Conservation (phyloP, 2,797 vertebrate genomes). For the Acrossocheilus fasciatus region DNA sequence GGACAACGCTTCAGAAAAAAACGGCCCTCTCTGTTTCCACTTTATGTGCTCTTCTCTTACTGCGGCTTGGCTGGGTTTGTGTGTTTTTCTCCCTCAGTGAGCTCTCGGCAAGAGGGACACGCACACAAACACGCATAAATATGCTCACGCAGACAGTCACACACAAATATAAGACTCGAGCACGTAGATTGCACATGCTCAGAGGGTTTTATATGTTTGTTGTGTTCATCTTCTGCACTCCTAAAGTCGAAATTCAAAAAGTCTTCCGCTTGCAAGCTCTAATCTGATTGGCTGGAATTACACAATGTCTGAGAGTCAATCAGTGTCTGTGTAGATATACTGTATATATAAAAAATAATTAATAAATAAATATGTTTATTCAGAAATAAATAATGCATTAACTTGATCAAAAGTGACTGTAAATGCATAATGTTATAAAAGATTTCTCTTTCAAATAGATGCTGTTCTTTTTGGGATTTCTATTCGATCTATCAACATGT, state of each 20-base stretch:
- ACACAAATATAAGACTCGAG: background rate
- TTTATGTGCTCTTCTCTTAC: slow-evolving; percentile 78
- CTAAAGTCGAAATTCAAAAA: background rate
- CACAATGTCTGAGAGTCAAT: background rate
- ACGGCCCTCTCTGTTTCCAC: slow-evolving; percentile 69
- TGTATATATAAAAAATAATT: too few species aligned
- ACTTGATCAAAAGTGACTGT: background rate
- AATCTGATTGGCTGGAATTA: background rate
- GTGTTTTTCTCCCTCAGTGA: slow-evolving; percentile 45
- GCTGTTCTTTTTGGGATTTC: background rate
- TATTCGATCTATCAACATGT: background rate
- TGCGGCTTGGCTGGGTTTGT: slow-evolving; percentile 28
- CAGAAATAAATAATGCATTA: background rate
- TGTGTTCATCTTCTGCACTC: background rate
- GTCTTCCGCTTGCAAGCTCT: background rate
- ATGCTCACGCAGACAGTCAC: slow-evolving; percentile 5
- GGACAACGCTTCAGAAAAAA: slow-evolving; percentile 58
- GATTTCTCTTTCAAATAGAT: background rate
- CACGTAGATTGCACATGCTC: background rate
- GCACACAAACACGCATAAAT: slow-evolving; percentile 38
- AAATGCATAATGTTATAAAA: background rate
- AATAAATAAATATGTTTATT: background rate
- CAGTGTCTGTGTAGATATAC: background rate
- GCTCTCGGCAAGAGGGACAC: slow-evolving; percentile 4
- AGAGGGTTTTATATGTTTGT: background rate